Evolutionary conservation across 2,888 invertebrate species (phyloP).

Genomic region (Dryocosmus kuriphilus): DNA sequence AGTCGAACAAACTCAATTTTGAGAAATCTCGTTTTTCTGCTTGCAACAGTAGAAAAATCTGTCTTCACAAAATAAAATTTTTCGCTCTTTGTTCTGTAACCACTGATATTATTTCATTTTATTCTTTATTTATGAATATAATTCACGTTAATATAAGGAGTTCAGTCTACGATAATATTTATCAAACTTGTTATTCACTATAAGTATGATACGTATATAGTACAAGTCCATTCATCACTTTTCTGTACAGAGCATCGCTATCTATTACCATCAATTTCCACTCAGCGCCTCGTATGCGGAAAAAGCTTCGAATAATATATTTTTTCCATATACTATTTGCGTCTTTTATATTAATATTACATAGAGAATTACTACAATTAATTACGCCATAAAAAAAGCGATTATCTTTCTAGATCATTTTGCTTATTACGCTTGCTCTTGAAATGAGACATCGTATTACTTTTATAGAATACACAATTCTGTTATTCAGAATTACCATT

Average conservation of each 20-base stretch:
- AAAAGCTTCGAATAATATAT: slow-evolving; percentile 72
- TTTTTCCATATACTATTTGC: slow-evolving; percentile 74
- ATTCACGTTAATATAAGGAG: neutral
- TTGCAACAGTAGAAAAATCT: neutral
- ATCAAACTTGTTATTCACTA: neutral
- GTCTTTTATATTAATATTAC: slow-evolving; percentile 72
- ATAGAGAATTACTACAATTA: slow-evolving; percentile 72
- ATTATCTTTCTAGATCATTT: slow-evolving; percentile 76
- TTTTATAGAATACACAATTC: neutral
- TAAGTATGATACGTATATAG: slow-evolving; percentile 66
- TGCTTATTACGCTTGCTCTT: slow-evolving; percentile 61
- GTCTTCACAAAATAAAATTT: neutral
- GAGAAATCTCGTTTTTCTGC: neutral
- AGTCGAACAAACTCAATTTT: neutral
- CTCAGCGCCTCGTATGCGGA: slow-evolving; percentile 75
- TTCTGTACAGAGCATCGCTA: slow-evolving; percentile 57
- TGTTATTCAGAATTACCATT: neutral
- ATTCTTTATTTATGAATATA: neutral
- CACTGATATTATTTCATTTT: neutral
- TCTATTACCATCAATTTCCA: slow-evolving; percentile 57
- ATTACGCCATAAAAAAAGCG: slow-evolving; percentile 65
- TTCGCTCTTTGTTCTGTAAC: neutral
- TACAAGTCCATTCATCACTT: slow-evolving; percentile 66
- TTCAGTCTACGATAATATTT: neutral
- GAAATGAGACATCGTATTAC: neutral